Base-by-base conservation (phyloP, 2,113 vertebrate species). In the Aspidoscelis tigris region DNA sequence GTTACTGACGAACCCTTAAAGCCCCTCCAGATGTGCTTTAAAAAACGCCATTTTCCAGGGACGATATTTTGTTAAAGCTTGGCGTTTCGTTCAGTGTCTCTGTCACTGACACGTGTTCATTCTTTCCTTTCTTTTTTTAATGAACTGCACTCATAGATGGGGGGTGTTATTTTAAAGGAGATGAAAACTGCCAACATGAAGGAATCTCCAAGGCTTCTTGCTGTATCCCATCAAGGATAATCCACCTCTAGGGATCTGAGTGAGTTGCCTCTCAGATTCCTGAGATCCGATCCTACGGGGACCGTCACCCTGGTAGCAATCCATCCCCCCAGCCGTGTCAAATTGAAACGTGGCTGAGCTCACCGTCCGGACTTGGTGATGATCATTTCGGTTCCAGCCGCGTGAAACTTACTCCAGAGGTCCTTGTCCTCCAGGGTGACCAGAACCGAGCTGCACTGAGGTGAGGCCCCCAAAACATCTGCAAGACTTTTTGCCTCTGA, bases 331-430 rank as follows among this genome's bases (percentile, higher is more conserved):
- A 43, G 26, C 41, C 43, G 1, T 20, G 2, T n/a, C 64, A n/a
- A 22, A 22, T 22, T 14, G 7, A 22, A 58, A 16, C 11, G 41
- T 10, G 8, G 44, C 43, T 4, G 10, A 41, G 80, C 95, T 94
- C 90, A 98, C 98, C 98, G 95, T 89, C 98, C 98, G 0, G 97
- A 97, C 76, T 98, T 98, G 61, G 97, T 98, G 94, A 98, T 98
- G 89, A 98, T 98, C 98, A 98, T 98, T 93, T 98, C 98, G 0
- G 98, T 98, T 73, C 97, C 98, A 11, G 97, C 96, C 88, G 96
- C 96, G 83, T 96, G 95, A 88, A 98, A 98, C 78, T 95, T 94
- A 87, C 94, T 97, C 98, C 98, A 98, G 68, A 98, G 97, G 16
- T 95, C 94, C 44, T 94, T 90, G 86, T 98, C 97, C 87, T 98